These are phyloP conservation scores for Planococcus citri DNA, from an alignment of 1,140 invertebrate species.

Conservation along the genomic window DNA sequence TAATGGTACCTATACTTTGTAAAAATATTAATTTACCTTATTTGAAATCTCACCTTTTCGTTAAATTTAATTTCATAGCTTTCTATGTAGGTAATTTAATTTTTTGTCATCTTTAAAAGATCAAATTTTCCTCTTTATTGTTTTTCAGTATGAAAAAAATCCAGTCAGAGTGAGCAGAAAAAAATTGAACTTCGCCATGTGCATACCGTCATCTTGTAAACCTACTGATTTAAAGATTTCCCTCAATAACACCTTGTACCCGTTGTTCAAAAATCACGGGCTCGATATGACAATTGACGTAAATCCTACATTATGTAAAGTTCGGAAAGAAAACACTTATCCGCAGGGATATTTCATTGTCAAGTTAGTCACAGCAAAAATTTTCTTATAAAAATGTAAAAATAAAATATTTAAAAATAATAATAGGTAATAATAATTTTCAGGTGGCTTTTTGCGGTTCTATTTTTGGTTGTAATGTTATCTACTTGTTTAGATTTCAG, in stretches of 20 bases:
- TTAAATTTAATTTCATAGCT: no score
- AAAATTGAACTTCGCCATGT: neutral
- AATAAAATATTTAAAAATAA: no score
- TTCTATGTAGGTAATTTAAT: no score
- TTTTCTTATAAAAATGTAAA: no score
- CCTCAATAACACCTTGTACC: neutral
- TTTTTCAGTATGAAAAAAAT: neutral
- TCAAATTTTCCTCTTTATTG: neutral
- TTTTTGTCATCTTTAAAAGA: no score
- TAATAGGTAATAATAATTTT: no score
- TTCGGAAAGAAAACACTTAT: neutral
- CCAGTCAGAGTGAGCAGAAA: neutral
- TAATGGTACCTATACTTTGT: no score
- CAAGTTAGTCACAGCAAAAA: neutral
- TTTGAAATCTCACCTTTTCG: no score
- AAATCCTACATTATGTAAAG: neutral
- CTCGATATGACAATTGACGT: neutral
- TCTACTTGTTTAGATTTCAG: neutral
- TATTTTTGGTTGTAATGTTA: neutral
- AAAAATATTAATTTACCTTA: no score
- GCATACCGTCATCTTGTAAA: neutral
- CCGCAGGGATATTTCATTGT: neutral
- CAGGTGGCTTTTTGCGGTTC: neutral
- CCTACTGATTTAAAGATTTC: neutral
- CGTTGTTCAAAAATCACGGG: neutral